Evolutionary conservation across 2,113 vertebrate species (phyloP).

Genomic region (Ramphastos sulfuratus): DNA sequence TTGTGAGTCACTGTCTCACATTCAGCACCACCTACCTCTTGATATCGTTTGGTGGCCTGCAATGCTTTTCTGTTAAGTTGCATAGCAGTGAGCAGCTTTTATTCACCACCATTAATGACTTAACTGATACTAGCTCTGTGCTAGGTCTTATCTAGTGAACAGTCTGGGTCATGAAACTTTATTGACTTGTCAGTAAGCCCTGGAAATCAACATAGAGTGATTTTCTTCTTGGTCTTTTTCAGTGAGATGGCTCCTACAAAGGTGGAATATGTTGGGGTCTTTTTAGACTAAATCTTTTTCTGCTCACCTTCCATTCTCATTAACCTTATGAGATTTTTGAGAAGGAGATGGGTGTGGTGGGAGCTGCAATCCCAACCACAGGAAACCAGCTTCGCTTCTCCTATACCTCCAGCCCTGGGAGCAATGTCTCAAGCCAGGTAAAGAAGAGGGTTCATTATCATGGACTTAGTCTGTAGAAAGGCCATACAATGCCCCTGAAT

Average conservation of each 20-base stretch:
- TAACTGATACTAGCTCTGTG: not conserved
- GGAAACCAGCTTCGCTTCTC: not conserved
- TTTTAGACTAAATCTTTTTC: not conserved
- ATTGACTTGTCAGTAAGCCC: not conserved
- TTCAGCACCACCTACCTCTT: not conserved
- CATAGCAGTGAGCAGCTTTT: not conserved
- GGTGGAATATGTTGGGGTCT: not conserved
- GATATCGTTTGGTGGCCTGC: not conserved
- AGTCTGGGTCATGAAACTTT: not conserved
- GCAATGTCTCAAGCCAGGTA: not conserved
- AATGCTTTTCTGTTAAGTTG: not conserved
- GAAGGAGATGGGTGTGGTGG: not conserved
- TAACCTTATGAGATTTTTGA: not conserved
- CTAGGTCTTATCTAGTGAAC: not conserved
- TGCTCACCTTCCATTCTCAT: not conserved
- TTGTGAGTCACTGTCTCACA: not conserved
- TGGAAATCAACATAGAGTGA: not conserved
- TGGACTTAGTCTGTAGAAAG: not conserved
- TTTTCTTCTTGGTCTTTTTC: not conserved
- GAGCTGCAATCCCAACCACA: not conserved
- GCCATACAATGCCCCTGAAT: not conserved
- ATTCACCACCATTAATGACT: not conserved
- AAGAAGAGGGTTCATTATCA: not conserved
- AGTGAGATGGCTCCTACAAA: not conserved
- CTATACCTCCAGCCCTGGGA: not conserved